Conservation (phyloP, 2,113 vertebrate genomes). For the Nycticorax nycticorax region DNA sequence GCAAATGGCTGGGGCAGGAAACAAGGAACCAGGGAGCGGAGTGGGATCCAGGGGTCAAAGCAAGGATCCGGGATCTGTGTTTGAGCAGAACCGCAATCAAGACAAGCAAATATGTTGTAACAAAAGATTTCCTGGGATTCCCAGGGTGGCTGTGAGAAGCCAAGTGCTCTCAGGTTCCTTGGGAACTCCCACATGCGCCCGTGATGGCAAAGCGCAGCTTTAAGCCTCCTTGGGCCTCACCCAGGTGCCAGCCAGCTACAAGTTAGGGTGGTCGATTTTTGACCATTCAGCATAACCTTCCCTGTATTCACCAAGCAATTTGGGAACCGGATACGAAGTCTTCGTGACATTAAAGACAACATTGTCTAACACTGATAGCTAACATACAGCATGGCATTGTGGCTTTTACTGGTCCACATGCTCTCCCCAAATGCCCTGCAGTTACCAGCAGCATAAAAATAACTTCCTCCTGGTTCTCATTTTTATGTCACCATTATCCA, state of each 20-base stretch:
- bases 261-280: neutral
- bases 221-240: neutral
- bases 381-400: neutral
- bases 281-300: neutral
- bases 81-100: neutral
- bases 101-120: neutral
- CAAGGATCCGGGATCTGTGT: neutral
- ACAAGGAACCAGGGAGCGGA: neutral
- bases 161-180: neutral
- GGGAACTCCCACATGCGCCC: neutral
- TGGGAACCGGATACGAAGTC: neutral
- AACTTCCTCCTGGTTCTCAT: neutral
- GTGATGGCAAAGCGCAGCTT: neutral
- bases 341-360: accelerated
- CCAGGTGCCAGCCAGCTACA: neutral
- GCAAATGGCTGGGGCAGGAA: neutral
- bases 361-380: neutral
- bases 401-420: neutral
- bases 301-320: neutral
- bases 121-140: neutral
- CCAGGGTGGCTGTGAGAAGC: neutral
- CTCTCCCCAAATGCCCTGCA: neutral
- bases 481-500: neutral
- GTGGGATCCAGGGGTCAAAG: neutral
- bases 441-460: neutral